Evolutionary conservation across 2,113 vertebrate genomes (phyloP), one percentile per base, ranked within the genome.

Genomic region (Nasalis larvatus): DNA sequence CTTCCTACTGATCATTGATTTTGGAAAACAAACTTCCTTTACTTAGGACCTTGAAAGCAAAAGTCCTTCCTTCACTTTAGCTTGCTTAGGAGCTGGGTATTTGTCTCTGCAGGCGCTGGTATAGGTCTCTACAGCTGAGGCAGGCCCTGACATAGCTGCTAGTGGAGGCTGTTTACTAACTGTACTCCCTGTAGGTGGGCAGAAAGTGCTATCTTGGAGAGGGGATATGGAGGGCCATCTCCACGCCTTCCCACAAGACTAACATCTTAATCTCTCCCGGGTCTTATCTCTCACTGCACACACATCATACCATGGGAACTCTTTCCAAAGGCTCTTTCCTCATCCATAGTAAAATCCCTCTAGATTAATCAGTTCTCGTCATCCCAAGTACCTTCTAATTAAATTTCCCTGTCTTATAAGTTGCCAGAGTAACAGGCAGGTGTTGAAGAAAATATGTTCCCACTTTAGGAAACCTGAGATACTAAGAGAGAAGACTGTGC

Each of bases 381-480:
- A 66, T 66, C 49, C 37, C 45, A 93, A 86, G 52, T 54, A 52
- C 1, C 23, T 93, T 54, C 58, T 92, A 49, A 71, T 21, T 27
- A 80, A 88, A 76, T 32, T 83, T 94, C 8, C 83, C 23, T 90
- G 16, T 20, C 58, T 74, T 82, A 74, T 80, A 89, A 71, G 32
- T 58, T 89, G 13, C 71, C 66, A 82, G 60, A 92, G 37, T 23
- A 68, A 37, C 35, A 84, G 92, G n/a, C 68, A 92, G 56, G 37
- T 88, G n/a, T 68, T 81, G 45, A 93, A 95, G 76, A 10, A 94
- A 94, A 42, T 82, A 25, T 37, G 21, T 82, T 91, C 78, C 45
- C 37, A 92, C 37, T 85, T 93, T 37, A 91, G 89, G 85, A 85
- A 87, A 93, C 49, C 1, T 69, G 23, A 82, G 30, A 16, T 80